These are phyloP conservation scores for Plotosus lineatus DNA, from an alignment of 2,113 vertebrate genomes.

Conservation along the genomic window DNA sequence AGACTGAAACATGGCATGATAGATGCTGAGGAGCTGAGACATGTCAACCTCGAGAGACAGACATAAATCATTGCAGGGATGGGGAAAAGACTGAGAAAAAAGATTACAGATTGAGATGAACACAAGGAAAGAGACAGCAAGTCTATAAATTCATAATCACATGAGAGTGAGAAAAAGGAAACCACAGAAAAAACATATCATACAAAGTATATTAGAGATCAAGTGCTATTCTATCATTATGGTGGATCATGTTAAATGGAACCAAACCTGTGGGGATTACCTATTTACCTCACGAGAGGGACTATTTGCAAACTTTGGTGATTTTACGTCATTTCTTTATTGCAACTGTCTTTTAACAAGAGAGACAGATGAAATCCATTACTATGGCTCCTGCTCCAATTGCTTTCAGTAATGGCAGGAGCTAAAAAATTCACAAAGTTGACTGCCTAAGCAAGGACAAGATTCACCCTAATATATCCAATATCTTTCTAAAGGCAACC, in stretches of 20 bases:
- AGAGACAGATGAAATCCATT: too few relatives aligned
- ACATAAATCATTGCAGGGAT: constrained; percentile 47
- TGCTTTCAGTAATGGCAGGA: too few relatives aligned
- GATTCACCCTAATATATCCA: too few relatives aligned
- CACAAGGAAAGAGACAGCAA: not conserved
- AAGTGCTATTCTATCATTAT: not conserved
- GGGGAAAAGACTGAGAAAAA: constrained; percentile 27
- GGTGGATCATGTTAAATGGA: not conserved
- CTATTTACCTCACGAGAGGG: too few relatives aligned
- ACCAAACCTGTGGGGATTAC: not conserved
- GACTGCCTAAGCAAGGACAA: too few relatives aligned
- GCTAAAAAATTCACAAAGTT: too few relatives aligned
- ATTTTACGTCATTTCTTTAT: too few relatives aligned
- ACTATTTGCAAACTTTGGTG: too few relatives aligned
- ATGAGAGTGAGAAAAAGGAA: constrained; percentile 23
- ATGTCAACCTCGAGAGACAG: constrained; percentile 36
- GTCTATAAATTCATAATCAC: constrained; percentile 3
- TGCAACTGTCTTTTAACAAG: too few relatives aligned
- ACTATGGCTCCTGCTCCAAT: too few relatives aligned
- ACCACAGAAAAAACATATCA: not conserved
- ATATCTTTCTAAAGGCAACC: too few relatives aligned
- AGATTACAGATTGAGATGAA: constrained; percentile 21
- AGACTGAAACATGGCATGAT: constrained; percentile 28
- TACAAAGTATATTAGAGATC: not conserved
- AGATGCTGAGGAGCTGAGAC: constrained; percentile 29